Conservation (phyloP, 2,113 vertebrate species). For the Aegotheles bennettii region DNA sequence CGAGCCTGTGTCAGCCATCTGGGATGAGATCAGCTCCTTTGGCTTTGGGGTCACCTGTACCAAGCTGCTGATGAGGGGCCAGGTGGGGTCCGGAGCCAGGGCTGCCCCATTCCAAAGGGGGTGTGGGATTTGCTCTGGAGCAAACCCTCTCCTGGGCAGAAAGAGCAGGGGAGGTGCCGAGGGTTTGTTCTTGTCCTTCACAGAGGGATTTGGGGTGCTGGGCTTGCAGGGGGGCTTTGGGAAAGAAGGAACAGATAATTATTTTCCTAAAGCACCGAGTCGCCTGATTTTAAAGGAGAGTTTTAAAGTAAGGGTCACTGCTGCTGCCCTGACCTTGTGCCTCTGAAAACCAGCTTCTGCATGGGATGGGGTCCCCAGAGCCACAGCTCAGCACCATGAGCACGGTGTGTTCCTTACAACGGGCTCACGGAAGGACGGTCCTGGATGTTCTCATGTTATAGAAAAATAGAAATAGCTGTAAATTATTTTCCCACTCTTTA, state of each 20-base stretch:
- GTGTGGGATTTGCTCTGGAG: background rate
- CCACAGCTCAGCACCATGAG: too few species aligned
- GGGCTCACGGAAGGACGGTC: fast-evolving
- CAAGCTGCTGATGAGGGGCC: background rate
- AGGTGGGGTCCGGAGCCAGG: too few species aligned
- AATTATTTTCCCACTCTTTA: fast-evolving
- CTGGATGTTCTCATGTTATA: background rate
- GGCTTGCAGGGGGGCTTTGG: background rate
- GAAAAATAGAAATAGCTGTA: fast-evolving
- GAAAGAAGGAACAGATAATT: background rate
- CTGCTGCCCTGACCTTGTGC: too few species aligned
- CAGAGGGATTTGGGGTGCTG: background rate
- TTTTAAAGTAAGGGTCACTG: too few species aligned
- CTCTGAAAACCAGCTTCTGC: background rate
- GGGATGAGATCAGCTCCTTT: fast-evolving
- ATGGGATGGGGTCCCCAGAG: fast-evolving
- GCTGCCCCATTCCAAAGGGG: too few species aligned
- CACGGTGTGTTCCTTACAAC: fast-evolving
- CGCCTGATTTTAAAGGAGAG: background rate
- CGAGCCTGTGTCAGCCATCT: too few species aligned
- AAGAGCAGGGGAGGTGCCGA: fast-evolving
- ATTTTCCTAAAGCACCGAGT: background rate
- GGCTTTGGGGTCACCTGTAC: background rate
- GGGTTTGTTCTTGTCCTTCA: background rate
- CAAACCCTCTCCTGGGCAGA: fast-evolving